These are phyloP conservation scores for Dendroctonus ponderosae DNA, from an alignment of 1,140 invertebrate species.

Conservation along the genomic window DNA sequence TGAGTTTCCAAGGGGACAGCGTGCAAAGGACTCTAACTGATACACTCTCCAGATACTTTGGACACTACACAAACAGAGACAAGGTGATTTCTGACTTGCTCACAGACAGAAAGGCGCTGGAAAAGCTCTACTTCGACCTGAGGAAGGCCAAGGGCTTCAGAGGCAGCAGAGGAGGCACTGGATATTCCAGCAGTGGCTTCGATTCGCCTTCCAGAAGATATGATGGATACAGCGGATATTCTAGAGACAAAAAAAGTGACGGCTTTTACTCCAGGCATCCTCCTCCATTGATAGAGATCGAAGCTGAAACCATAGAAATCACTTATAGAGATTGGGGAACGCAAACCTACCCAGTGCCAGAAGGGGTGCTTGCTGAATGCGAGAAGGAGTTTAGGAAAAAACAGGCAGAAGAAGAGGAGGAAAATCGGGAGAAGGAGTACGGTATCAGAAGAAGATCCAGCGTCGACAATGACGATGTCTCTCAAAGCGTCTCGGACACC, in stretches of 20 bases:
- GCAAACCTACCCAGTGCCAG: slow-evolving; percentile 62
- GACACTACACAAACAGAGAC: slow-evolving; percentile 62
- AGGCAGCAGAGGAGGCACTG: slow-evolving; percentile 51
- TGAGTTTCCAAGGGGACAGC: slow-evolving; percentile 56
- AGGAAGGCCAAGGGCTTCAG: slow-evolving; percentile 67
- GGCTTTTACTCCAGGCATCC: slow-evolving; percentile 46
- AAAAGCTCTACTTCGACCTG: slow-evolving; percentile 70
- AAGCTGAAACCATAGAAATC: slow-evolving; percentile 58
- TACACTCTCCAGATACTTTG: slow-evolving; percentile 65
- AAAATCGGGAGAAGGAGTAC: slow-evolving; percentile 46
- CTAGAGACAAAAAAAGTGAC: slow-evolving; percentile 45
- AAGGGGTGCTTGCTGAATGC: slow-evolving; percentile 55
- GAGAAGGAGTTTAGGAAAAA: slow-evolving; percentile 53
- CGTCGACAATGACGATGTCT: slow-evolving; percentile 78
- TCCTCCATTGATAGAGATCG: slow-evolving; percentile 68
- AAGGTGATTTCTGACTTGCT: slow-evolving; percentile 68
- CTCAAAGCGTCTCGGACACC: slow-evolving; percentile 80
- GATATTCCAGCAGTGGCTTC: slow-evolving; percentile 30
- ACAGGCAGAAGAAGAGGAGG: slow-evolving; percentile 47
- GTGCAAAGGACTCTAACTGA: slow-evolving; percentile 63
- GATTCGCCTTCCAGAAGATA: slow-evolving; percentile 22
- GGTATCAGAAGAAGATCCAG: slow-evolving; percentile 62
- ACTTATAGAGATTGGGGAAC: slow-evolving; percentile 55
- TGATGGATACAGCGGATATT: slow-evolving; percentile 3
- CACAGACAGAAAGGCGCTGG: slow-evolving; percentile 67